Evolutionary conservation across 2,113 vertebrate species (phyloP), one percentile per base, ranked within the genome.

Genomic region (Aptenodytes patagonicus): DNA sequence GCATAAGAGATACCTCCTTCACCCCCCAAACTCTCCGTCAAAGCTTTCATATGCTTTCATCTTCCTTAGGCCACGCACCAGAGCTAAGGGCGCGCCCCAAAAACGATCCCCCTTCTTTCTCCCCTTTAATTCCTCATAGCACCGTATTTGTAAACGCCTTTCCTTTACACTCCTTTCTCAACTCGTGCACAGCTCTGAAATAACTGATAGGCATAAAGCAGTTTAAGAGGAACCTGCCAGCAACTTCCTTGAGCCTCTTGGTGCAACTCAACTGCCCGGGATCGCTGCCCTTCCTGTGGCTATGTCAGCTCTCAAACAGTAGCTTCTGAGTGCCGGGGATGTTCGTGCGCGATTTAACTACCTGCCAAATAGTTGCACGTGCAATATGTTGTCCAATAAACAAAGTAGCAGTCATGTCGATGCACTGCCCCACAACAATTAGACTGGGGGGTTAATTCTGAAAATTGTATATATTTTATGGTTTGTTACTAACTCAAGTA

Each of bases 161-260:
- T 18, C 32, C 73, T 55, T 46, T 16, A 28, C 40, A 28, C 10
- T 32, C 9, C 57, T 62, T 70, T 28, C 47, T 57, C 51, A n/a
- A 18, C 6, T 15, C 12, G 0, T 5, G 6, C 32, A 49, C 26
- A 36, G 22, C 10, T 19, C 19, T 24, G 32, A 38, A 61, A 60
- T 29, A 68, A 46, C 26, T 0, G 5, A 34, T 21, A 17, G 13
- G n/a, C 21, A 52, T 44, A 28, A 21, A 20, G 18, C 2, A 0
- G 9, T 11, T 36, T 16, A 38, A 68, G 34, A 58, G 17, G 36
- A 65, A 65, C n/a, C 36, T 36, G 42, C 24, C 32, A 29, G 16
- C 32, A 66, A 29, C 9, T 29, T 17, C 55, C 38, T 19, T 29
- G 8, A 58, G 28, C 22, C 36, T 38, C 44, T 13, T 13, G 4